Conservation (phyloP, 2,797 vertebrate species). For the Girardinus metallicus region DNA sequence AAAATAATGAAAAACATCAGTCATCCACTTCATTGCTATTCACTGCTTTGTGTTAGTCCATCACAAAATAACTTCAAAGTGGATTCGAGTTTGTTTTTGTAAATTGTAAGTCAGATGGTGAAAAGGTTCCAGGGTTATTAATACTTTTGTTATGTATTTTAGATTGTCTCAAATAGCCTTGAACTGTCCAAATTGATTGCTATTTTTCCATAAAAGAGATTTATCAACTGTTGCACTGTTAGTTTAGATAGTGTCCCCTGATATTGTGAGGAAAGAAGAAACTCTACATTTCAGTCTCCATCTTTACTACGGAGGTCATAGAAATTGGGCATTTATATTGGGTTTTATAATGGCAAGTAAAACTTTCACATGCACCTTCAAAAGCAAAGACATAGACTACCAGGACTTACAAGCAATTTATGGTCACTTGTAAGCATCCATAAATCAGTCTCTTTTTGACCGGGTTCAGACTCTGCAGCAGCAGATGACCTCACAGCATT, state of each 20-base stretch:
- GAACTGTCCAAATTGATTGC: too few relatives aligned
- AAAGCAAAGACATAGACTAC: slow-evolving; percentile 31
- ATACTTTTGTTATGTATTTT: background rate
- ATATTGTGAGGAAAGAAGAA: background rate
- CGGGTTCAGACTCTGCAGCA: slow-evolving; percentile 42
- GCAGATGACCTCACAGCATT: slow-evolving; percentile 66
- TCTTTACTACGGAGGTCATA: slow-evolving; percentile 6
- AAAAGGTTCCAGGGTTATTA: background rate
- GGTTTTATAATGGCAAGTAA: slow-evolving; percentile 43
- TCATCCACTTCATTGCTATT: background rate
- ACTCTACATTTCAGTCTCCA: background rate
- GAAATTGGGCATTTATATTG: slow-evolving; percentile 30
- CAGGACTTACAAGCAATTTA: slow-evolving; percentile 37
- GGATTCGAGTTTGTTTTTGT: background rate
- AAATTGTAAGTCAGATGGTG: background rate
- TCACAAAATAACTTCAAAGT: background rate
- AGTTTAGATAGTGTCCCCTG: slow-evolving; percentile 20
- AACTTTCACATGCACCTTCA: slow-evolving; percentile 18
- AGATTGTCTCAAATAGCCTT: too few relatives aligned
- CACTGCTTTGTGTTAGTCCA: background rate
- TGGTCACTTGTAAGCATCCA: slow-evolving; percentile 57
- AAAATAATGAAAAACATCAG: background rate
- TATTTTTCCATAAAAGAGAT: background rate
- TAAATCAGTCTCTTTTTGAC: slow-evolving; percentile 62
- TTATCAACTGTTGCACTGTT: background rate